Evolutionary conservation across 2,113 vertebrate genomes (phyloP).

Genomic region (Myotis lucifugus): DNA sequence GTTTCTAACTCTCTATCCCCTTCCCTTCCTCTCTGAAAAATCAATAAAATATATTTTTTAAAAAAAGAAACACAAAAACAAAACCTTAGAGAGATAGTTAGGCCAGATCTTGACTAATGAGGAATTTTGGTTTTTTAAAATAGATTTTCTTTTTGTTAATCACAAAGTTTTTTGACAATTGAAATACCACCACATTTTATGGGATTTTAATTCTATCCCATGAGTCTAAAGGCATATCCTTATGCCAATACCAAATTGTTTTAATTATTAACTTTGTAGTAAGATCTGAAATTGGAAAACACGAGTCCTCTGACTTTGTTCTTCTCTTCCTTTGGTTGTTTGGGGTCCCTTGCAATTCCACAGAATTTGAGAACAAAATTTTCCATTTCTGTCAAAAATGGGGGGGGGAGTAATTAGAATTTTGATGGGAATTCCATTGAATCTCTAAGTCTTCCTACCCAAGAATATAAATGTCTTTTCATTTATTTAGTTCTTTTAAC

Average conservation of each 20-base stretch:
- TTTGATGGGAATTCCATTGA: neutral
- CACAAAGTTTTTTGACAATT: neutral
- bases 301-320: neutral
- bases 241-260: neutral
- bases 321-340: neutral
- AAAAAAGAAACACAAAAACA: too few relatives aligned
- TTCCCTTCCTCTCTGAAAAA: too few relatives aligned
- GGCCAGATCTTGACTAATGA: neutral
- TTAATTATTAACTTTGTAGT: neutral
- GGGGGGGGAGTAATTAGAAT: neutral
- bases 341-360: neutral
- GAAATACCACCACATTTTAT: neutral
- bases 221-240: neutral
- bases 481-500: neutral
- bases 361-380: neutral
- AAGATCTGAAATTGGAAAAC: neutral
- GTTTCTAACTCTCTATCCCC: too few relatives aligned
- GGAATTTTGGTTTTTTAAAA: neutral
- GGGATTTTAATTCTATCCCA: neutral
- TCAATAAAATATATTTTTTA: too few relatives aligned
- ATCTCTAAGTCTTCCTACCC: neutral
- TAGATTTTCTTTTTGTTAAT: neutral
- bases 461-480: neutral
- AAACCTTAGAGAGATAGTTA: neutral
- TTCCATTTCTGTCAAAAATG: neutral